These are phyloP conservation scores for Yoshiicerus persimilis DNA, from an alignment of 1,140 invertebrate species.

Conservation along the genomic window DNA sequence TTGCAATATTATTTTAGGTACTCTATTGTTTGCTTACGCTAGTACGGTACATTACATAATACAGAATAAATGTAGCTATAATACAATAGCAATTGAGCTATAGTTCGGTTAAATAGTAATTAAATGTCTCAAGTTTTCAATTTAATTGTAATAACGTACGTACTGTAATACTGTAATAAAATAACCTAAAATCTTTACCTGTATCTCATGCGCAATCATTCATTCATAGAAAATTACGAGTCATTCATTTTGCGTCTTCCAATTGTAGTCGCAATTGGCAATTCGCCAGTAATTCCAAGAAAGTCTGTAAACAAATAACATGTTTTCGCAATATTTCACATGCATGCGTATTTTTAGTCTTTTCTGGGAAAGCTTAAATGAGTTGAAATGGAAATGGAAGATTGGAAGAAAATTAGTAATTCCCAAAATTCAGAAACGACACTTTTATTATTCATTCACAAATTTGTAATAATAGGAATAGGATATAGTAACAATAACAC, in stretches of 20 bases:
- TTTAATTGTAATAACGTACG: neutral
- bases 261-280: no score
- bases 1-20: neutral
- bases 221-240: no score
- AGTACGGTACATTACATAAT: neutral
- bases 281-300: no score
- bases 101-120: neutral
- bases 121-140: neutral
- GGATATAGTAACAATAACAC: neutral
- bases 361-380: no score
- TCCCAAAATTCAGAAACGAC: neutral
- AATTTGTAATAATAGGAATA: neutral
- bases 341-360: no score
- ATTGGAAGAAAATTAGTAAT: neutral
- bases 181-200: neutral
- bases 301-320: no score
- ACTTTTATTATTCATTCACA: neutral
- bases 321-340: no score
- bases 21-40: neutral
- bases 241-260: no score
- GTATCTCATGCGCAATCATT: no score
- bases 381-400: no score
- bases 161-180: neutral
- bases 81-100: neutral
- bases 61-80: neutral